Base-by-base conservation (phyloP, 2,888 invertebrate genomes). In the Agriotes lineatus region DNA sequence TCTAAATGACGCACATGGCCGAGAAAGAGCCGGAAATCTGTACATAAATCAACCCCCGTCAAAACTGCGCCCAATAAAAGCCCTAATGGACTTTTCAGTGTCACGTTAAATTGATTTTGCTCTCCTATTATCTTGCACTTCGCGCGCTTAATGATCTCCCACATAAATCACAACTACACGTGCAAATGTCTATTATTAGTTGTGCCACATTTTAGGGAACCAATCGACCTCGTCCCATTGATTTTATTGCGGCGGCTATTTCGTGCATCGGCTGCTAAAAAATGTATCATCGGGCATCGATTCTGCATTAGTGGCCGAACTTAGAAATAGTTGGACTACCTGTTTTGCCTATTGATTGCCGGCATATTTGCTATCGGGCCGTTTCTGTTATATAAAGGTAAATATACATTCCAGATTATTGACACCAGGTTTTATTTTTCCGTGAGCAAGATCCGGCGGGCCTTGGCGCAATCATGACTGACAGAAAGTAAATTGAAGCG, bases 41-140 rank as follows among this genome's bases (percentile, higher is more conserved):
- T 48, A 48, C 22, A 48, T 48, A 20, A 48, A 48, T 48, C 22
- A 48, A 45, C 12, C n/a, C 35, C n/a, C 45, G 48, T 48, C 48
- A 48, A 25, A 48, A 48, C 19, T 20, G 22, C n/a, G 10, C 22
- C 48, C 48, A 48, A 48, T 48, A 48, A 48, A 44, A 48, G 25
- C 22, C 48, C 2, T 48, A 48, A 48, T 48, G 48, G 48, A 48
- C 1, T 25, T 48, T 48, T 48, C 22, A 20, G 48, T 25, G 48
- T 48, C 48, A 48, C 22, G 12, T 22, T 48, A 48, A 22, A 48
- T 22, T 48, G 22, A 48, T 48, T 48, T 48, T 48, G n/a, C 12
- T 20, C 5, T 48, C 19, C 22, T 48, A n/a, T 22, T 48, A 45
- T 45, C 48, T 48, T 48, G n/a, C 22, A n/a, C 25, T 20, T 48